A percentile compares a stretch with the other conserved stretches of the same genome.
phyloP scores from a whole-genome alignment of 2,113 vertebrate genomes.

The Camelus bactrianus region DNA sequence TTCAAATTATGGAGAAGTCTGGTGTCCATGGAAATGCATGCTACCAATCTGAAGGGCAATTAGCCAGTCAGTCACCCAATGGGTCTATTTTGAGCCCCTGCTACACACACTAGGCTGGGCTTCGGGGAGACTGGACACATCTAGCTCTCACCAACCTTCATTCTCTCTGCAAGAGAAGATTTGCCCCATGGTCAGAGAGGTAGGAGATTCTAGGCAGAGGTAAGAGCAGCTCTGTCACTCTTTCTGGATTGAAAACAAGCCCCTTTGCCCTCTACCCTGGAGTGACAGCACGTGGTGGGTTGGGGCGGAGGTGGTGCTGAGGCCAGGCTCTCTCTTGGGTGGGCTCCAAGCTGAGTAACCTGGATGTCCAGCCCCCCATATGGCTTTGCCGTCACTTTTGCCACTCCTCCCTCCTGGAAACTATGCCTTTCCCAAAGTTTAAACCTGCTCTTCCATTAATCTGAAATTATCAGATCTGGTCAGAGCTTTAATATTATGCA shows the following conservation, averaged over 20 bases:
- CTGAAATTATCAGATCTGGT: background rate
- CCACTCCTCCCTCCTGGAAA: background rate
- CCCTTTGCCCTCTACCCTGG: background rate
- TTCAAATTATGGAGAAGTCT: conserved; percentile 8
- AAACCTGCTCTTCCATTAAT: background rate
- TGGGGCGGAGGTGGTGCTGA: background rate
- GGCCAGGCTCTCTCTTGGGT: background rate
- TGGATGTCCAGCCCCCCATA: background rate
- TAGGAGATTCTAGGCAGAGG: background rate
- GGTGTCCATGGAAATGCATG: background rate
- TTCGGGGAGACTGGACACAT: background rate
- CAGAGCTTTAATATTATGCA: conserved; percentile 18
- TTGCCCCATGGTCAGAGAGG: background rate
- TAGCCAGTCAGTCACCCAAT: background rate
- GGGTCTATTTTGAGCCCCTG: conserved; percentile 14
- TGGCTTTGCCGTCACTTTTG: background rate
- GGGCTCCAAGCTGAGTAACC: background rate
- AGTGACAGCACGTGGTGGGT: background rate
- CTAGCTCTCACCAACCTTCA: background rate
- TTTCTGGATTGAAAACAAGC: background rate
- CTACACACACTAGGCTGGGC: background rate
- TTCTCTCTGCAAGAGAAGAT: background rate
- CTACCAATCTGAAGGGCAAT: background rate
- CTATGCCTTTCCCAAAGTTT: background rate
- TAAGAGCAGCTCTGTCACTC: background rate